Conservation (phyloP, 2,797 vertebrate genomes). For the Gambelia wislizenii region DNA sequence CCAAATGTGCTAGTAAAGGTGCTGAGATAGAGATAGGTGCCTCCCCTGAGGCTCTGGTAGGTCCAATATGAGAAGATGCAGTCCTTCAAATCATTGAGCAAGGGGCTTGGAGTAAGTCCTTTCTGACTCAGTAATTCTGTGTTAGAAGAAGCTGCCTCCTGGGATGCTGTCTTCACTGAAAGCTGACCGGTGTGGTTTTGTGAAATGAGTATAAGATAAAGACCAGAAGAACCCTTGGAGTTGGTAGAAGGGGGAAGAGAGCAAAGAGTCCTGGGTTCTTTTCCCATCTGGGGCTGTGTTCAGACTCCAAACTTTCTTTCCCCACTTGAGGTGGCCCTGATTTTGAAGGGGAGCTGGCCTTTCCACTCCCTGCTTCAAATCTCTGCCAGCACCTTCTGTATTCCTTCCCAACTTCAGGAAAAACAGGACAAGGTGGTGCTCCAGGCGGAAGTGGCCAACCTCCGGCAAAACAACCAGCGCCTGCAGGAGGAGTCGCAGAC, state of each 20-base stretch:
- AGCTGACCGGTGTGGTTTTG: background rate
- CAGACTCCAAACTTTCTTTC: background rate
- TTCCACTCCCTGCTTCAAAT: background rate
- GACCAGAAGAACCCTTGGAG: background rate
- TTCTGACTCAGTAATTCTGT: background rate
- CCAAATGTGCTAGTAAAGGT: too few relatives aligned
- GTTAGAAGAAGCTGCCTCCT: too few relatives aligned
- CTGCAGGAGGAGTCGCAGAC: slow-evolving; percentile 89
- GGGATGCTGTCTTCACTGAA: too few relatives aligned
- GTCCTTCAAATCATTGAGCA: too few relatives aligned
- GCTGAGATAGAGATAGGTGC: too few relatives aligned
- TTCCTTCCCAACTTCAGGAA: slow-evolving; percentile 79
- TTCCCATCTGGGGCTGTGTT: background rate
- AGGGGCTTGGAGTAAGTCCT: too few relatives aligned
- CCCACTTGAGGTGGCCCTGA: background rate
- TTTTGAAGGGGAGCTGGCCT: background rate
- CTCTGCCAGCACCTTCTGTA: background rate
- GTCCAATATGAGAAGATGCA: too few relatives aligned
- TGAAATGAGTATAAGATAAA: background rate
- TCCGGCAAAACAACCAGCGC: slow-evolving; percentile 91
- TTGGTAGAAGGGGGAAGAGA: too few relatives aligned
- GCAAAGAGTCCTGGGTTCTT: background rate
- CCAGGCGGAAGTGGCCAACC: slow-evolving; percentile 89
- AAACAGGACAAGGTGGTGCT: slow-evolving; percentile 92
- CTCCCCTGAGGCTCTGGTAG: too few relatives aligned